These are phyloP conservation scores for Pteronotus mesoamericanus DNA, from an alignment of 2,797 vertebrate species.

Conservation along the genomic window DNA sequence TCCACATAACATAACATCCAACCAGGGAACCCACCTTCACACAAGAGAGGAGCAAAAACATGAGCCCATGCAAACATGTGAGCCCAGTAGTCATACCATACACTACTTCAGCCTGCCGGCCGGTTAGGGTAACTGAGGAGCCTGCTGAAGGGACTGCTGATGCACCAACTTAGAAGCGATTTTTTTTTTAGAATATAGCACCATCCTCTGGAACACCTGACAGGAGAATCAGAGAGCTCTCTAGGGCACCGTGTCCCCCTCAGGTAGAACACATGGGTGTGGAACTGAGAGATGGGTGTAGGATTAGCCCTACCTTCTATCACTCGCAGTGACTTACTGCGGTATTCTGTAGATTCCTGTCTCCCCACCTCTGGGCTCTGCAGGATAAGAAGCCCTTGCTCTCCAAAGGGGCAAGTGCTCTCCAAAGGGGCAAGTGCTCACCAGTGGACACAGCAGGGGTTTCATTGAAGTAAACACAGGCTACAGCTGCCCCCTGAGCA, in stretches of 20 bases:
- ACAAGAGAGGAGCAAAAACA: neutral
- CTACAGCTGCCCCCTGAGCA: neutral
- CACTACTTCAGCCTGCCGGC: neutral
- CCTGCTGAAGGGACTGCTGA: neutral
- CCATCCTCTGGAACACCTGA: neutral
- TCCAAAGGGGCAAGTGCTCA: neutral
- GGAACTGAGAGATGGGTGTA: neutral
- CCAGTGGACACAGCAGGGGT: neutral
- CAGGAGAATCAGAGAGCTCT: neutral
- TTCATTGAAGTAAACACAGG: neutral
- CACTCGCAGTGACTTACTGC: neutral
- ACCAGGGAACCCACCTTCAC: neutral
- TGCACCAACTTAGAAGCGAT: neutral
- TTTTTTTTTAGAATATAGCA: neutral
- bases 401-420: neutral
- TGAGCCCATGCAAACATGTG: too few species aligned
- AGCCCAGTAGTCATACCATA: neutral
- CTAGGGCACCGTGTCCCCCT: neutral
- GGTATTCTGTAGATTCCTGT: neutral
- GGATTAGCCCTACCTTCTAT: neutral
- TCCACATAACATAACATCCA: neutral
- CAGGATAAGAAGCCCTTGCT: neutral
- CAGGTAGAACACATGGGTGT: neutral
- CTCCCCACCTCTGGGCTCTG: neutral
- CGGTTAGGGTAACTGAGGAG: neutral